A percentile compares a stretch with the other conserved stretches of the same genome.
phyloP scores from a whole-genome alignment of 2,797 vertebrate genomes.

The Dendrocincla fuliginosa region DNA sequence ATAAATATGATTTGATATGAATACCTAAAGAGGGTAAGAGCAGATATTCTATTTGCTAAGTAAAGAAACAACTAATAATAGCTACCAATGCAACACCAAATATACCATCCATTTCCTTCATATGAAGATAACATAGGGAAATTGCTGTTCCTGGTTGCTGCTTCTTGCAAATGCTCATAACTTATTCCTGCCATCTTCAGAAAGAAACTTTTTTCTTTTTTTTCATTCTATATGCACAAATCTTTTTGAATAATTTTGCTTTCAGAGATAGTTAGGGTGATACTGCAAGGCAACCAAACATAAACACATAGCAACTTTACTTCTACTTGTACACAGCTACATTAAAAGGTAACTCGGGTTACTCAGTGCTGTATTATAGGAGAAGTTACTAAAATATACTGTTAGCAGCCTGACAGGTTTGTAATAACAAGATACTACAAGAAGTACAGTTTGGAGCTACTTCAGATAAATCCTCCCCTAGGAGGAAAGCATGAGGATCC shows the following conservation, averaged over 20 bases:
- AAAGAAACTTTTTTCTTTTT: neutral
- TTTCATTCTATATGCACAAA: neutral
- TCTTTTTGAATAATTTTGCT: neutral
- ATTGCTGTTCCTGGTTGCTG: neutral
- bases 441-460: neutral
- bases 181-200: neutral
- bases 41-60: neutral
- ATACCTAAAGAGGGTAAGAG: neutral
- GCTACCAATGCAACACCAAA: neutral
- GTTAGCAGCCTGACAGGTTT: neutral
- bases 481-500: neutral
- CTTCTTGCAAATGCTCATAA: neutral
- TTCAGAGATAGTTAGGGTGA: neutral
- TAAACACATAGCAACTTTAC: neutral
- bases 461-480: neutral
- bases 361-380: neutral
- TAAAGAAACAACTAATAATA: neutral
- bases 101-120: neutral
- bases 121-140: neutral
- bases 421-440: neutral
- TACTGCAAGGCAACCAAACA: neutral
- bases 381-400: neutral
- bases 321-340: neutral
- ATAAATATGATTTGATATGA: neutral
- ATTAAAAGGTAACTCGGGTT: neutral